Conservation (phyloP, 2,888 invertebrate genomes). For the Ochlodes sylvanus region DNA sequence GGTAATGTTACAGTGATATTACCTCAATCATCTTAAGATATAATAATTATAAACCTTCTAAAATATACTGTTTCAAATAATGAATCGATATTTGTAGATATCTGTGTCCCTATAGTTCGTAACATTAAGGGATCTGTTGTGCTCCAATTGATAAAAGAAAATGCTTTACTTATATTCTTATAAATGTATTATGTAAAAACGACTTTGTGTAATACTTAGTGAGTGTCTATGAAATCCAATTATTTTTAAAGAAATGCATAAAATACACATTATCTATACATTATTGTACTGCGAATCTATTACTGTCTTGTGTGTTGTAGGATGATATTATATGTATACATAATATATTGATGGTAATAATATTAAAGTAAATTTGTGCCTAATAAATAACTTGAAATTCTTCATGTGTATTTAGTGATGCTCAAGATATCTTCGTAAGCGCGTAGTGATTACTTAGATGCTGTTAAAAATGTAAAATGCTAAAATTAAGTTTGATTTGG, state of each 20-base stretch:
- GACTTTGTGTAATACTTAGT: slow-evolving; percentile 77
- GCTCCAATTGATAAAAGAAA: slow-evolving; percentile 78
- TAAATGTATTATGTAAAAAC: slow-evolving; percentile 82
- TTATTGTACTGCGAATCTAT: slow-evolving; percentile 57
- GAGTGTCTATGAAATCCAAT: slow-evolving; percentile 80
- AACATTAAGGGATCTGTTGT: slow-evolving; percentile 75
- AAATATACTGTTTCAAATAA: slow-evolving; percentile 68
- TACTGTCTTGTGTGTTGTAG: slow-evolving; percentile 76
- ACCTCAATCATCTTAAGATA: slow-evolving; percentile 69
- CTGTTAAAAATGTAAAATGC: slow-evolving; percentile 64
- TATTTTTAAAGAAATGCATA: slow-evolving; percentile 68
- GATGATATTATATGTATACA: slow-evolving; percentile 59
- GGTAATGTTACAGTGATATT: slow-evolving; percentile 63
- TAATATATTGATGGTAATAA: slow-evolving; percentile 53
- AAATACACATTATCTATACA: slow-evolving; percentile 70
- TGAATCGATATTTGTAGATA: slow-evolving; percentile 72
- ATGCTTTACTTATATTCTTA: slow-evolving; percentile 85
- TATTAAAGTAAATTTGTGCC: slow-evolving; percentile 77
- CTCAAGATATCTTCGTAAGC: slow-evolving; percentile 80
- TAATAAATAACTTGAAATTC: slow-evolving; percentile 73
- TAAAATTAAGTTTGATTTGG: slow-evolving; percentile 64
- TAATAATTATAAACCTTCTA: slow-evolving; percentile 60
- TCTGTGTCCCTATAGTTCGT: slow-evolving; percentile 71
- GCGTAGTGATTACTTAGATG: slow-evolving; percentile 74
- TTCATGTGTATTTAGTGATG: slow-evolving; percentile 76